phyloP scores from a whole-genome alignment of 2,888 invertebrate genomes.

The Loripinus fragilis region DNA sequence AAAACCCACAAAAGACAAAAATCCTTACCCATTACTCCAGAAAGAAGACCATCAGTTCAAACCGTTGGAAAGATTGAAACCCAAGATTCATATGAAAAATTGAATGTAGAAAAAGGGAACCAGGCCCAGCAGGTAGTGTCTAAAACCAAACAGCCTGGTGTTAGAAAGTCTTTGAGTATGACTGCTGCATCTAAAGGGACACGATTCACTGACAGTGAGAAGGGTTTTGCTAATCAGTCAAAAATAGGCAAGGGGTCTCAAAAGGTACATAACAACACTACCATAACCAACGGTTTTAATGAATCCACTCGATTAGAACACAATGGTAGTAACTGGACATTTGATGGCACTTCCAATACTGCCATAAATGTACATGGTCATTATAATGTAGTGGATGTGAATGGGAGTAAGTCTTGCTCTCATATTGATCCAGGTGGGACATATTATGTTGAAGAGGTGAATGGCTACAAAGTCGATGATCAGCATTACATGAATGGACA shows the following conservation, averaged over 20 bases:
- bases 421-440: neutral
- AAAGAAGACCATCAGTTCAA: neutral
- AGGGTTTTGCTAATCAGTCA: too few relatives aligned
- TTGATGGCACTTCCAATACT: too few relatives aligned
- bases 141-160: neutral
- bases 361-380: too few relatives aligned
- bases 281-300: neutral
- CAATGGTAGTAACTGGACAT: too few relatives aligned
- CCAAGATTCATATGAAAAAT: neutral
- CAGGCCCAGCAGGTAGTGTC: neutral
- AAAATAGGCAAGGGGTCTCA: neutral
- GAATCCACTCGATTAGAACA: too few relatives aligned
- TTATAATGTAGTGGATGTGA: too few relatives aligned
- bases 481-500: neutral
- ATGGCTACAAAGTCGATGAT: neutral
- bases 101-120: neutral
- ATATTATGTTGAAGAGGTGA: neutral
- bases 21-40: slow-evolving; percentile 43
- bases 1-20: slow-evolving; percentile 53
- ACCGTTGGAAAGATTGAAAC: slow-evolving; percentile 1
- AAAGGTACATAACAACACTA: neutral
- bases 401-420: slow-evolving; percentile 10
- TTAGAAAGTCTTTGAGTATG: slow-evolving; percentile 13
- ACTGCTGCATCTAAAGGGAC: neutral
- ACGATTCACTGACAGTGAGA: neutral